Evolutionary conservation across 2,888 invertebrate genomes (phyloP).

Genomic region (Hoplodrina blanda): DNA sequence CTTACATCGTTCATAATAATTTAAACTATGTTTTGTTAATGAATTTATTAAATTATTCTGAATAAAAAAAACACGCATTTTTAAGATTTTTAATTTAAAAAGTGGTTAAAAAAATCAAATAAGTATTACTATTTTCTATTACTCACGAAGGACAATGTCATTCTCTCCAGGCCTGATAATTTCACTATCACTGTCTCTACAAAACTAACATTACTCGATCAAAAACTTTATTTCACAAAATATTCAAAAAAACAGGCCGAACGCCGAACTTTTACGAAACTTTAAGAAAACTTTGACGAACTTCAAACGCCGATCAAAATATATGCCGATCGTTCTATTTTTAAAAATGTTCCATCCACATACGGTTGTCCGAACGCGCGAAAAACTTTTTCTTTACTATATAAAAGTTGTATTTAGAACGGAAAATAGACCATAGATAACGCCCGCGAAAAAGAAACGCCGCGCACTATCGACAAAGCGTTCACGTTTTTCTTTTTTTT

Average conservation of each 20-base stretch:
- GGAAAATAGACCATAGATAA: slow-evolving; percentile 80
- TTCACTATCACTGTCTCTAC: slow-evolving; percentile 73
- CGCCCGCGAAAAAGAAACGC: slow-evolving; percentile 82
- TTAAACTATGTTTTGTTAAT: neutral
- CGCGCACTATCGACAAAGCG: slow-evolving; percentile 88
- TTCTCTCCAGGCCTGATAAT: slow-evolving; percentile 83
- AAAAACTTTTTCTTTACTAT: slow-evolving; percentile 66
- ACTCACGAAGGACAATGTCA: slow-evolving; percentile 90
- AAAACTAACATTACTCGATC: slow-evolving; percentile 68
- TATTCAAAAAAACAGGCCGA: slow-evolving; percentile 55
- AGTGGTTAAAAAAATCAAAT: neutral
- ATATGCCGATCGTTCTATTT: slow-evolving; percentile 43
- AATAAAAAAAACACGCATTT: neutral
- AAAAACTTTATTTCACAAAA: slow-evolving; percentile 37
- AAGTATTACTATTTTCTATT: slow-evolving; percentile 44
- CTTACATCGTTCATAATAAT: slow-evolving; percentile 11
- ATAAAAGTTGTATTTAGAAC: slow-evolving; percentile 80
- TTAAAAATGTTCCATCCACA: slow-evolving; percentile 47
- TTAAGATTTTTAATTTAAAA: neutral
- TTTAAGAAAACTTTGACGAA: slow-evolving; percentile 57
- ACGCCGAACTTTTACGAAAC: slow-evolving; percentile 43
- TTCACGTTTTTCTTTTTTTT: slow-evolving; percentile 77
- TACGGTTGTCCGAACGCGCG: slow-evolving; percentile 54
- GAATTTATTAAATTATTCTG: neutral
- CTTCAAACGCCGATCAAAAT: slow-evolving; percentile 50